Percentiles rank a stretch among this genome's conserved stretches.
Conservation (phyloP, 2,113 vertebrate species). For the Melierax canorus region DNA sequence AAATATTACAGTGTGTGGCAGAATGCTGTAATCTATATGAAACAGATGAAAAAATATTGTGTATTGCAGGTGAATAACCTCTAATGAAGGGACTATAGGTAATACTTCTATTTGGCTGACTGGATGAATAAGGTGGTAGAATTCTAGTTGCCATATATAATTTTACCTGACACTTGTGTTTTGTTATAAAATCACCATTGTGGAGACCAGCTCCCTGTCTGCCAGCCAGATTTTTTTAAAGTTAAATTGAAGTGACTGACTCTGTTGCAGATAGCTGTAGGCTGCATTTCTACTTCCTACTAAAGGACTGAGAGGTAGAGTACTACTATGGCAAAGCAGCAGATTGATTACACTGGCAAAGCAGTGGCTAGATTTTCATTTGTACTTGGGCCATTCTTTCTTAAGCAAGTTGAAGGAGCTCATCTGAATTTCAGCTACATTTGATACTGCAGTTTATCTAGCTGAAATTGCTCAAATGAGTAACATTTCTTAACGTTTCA, state of each 20-base stretch:
- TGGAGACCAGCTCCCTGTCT: slow-evolving; percentile 26
- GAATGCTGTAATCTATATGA: background rate
- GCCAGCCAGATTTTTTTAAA: slow-evolving; percentile 52
- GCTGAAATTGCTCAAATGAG: background rate
- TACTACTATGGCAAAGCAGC: background rate
- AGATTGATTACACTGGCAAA: slow-evolving; percentile 3
- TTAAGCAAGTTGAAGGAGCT: background rate
- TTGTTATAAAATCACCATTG: slow-evolving; percentile 50
- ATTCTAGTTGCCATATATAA: slow-evolving; percentile 10
- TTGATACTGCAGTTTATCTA: background rate
- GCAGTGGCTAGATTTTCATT: background rate
- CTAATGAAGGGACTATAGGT: background rate
- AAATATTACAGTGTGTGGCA: background rate
- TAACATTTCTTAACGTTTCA: background rate
- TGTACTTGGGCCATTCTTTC: background rate
- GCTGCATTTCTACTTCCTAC: slow-evolving; percentile 24
- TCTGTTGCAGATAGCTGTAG: slow-evolving; percentile 24
- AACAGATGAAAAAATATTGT: background rate
- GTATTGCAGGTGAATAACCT: background rate
- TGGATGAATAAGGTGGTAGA: background rate
- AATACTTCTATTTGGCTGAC: background rate
- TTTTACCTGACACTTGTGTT: slow-evolving; percentile 46
- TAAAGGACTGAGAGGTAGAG: background rate
- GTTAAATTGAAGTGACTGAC: slow-evolving; percentile 60
- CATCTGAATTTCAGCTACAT: background rate